Base-by-base conservation (phyloP, 2,888 invertebrate genomes). In the Oscheius sp. region DNA sequence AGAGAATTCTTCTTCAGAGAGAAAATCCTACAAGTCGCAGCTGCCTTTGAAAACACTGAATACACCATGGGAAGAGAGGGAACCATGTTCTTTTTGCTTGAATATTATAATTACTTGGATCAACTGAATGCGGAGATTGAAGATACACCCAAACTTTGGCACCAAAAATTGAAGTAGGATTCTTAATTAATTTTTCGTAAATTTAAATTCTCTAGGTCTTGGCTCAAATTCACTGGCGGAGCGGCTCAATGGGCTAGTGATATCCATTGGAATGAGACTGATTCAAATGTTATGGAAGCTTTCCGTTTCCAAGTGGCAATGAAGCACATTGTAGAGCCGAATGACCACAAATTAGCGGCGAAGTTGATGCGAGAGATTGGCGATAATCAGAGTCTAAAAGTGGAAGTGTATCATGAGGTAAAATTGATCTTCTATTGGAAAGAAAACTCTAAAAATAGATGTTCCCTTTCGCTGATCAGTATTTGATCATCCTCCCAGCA, bases 391-490 rank as follows among this genome's bases (percentile, higher is more conserved):
- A 82, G 80, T 2, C 81, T 80, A 52, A 70, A 80, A 25, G 76
- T 78, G 1, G 74, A 66, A 10, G 69, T 78, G 12, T 78, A 74
- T 57, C 71, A 78, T 48, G 74, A 75, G 67, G 72, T 73, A 52
- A 29, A 15, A 20, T 5, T 25, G 17, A 4, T 42, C 27, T 23
- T 27, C 15, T 23, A 29, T 46, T 33, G 5, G n/a, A n/a, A n/a
- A 29, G 17, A 31, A 31, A 4, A 29, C 15, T 3, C 50, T 48
- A 20, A 27, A 57, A 70, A 45, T 34, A 76, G 75, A 78, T 81
- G 17, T 86, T 86, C 64, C 86, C 85, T 8, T 86, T 86, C 73
- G 86, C 86, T 27, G 86, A 86, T 68, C 86, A 86, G 68, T 86
- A 86, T 64, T 73, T 86, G 46, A 85, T 84, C 39, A 84, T 86